Conservation (phyloP, 2,113 vertebrate genomes). For the Poecilia latipinna region DNA sequence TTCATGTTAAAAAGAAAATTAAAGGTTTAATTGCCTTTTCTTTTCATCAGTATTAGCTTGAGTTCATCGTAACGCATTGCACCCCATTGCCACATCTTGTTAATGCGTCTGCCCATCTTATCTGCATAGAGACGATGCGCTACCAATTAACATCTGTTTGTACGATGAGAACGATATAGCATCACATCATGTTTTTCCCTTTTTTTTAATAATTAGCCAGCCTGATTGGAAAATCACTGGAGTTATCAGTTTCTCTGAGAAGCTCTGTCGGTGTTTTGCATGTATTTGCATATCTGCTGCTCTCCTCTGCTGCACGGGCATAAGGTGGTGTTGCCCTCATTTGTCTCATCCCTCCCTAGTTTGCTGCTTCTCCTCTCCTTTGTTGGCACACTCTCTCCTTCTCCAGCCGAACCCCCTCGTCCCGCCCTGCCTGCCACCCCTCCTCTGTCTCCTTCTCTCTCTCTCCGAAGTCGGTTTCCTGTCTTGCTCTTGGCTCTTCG, state of each 20-base stretch:
- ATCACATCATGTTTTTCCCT: neutral
- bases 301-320: neutral
- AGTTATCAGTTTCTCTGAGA: slow-evolving; percentile 7
- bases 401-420: slow-evolving; percentile 18
- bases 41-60: neutral
- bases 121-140: slow-evolving; percentile 38
- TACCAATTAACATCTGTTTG: slow-evolving; percentile 60
- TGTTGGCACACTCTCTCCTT: slow-evolving; percentile 61
- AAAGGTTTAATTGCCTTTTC: slow-evolving; percentile 4
- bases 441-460: neutral
- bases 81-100: slow-evolving; percentile 2
- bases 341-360: slow-evolving; percentile 52
- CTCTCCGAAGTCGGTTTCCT: slow-evolving; percentile 38
- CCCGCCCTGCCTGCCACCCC: slow-evolving; percentile 16
- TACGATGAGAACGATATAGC: slow-evolving; percentile 37
- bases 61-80: neutral
- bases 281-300: slow-evolving; percentile 15
- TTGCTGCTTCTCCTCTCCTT: slow-evolving; percentile 50
- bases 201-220: slow-evolving; percentile 36
- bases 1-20: neutral
- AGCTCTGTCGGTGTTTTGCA: neutral
- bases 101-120: slow-evolving; percentile 4
- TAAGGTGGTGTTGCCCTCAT: slow-evolving; percentile 40
- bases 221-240: slow-evolving; percentile 41
- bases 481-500: slow-evolving; percentile 50